Base-by-base conservation (phyloP, 2,113 vertebrate genomes). In the Alethe diademata region DNA sequence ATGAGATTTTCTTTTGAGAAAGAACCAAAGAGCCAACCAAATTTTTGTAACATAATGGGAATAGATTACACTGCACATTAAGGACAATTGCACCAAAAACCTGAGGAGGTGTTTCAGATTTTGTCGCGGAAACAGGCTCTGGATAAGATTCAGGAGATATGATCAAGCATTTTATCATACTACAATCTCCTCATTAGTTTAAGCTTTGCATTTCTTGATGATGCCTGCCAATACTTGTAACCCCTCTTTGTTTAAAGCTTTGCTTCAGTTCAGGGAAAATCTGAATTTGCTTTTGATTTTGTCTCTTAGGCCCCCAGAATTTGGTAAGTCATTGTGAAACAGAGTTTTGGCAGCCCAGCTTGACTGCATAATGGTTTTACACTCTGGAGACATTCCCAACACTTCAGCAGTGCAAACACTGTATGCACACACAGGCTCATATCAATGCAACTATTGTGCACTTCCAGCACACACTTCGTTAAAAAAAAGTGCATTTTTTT, bases 261-360 rank as follows among this genome's bases (percentile, higher is more conserved):
- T 45, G 43, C 17, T 45, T 80, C 42, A 43, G 33, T 18, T 23
- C 38, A 78, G 56, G 12, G 51, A 48, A 78, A 70, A n/a, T n/a
- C 56, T 71, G 60, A 91, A 66, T 85, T 91, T 84, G 56, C 6
- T 83, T 91, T 84, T 14, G 11, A 7, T 70, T 92, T 72, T 69
- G 33, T 36, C 65, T 75, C 33, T 47, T 14, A 65, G 48, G 18
- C n/a, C 10, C 36, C 8, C 24, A 82, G 61, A 90, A 76, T 88
- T 78, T 81, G 70, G 65, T 78, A 58, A 57, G 57, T 35, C 6
- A 2, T n/a, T 76, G 54, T 65, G 85, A 91, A 93, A 48, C 14
- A 36, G 70, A 51, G 47, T 82, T 85, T 85, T 94, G 82, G 82
- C 92, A 75, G n/a, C 24, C 6, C 14, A 60, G n/a, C 36, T n/a